phyloP scores from a whole-genome alignment of 1,140 invertebrate species.

The Carposina sasakii region DNA sequence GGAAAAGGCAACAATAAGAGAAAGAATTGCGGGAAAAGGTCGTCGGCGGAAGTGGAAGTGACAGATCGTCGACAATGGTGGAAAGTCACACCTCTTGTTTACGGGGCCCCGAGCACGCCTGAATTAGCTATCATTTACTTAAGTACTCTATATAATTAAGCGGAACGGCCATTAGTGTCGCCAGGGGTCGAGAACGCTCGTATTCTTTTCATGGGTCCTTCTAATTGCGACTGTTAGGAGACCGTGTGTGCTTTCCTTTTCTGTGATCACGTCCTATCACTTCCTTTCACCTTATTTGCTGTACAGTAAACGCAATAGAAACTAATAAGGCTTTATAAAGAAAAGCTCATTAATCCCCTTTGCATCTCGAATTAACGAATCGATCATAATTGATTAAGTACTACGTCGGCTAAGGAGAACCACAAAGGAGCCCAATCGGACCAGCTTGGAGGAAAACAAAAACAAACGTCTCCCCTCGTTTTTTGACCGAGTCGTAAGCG shows the following conservation, averaged over 20 bases:
- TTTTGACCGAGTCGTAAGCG: constrained; percentile 64
- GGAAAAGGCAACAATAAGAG: constrained; percentile 58
- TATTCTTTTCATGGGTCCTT: constrained; percentile 42
- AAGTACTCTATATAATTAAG: constrained; percentile 70
- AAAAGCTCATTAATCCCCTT: constrained; percentile 50
- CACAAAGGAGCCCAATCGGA: constrained; percentile 61
- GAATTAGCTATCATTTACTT: constrained; percentile 71
- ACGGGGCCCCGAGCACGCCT: constrained; percentile 43
- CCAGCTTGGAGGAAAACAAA: constrained; percentile 62
- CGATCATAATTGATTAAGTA: constrained; percentile 72
- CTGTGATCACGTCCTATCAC: background rate
- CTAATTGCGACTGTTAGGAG: constrained; percentile 41
- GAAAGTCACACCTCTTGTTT: constrained; percentile 70
- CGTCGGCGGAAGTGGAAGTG: constrained; percentile 60
- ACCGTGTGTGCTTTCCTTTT: background rate
- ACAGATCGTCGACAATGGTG: constrained; percentile 66
- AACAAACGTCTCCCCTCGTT: constrained; percentile 58
- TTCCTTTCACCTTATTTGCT: no score
- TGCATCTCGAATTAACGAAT: constrained; percentile 65
- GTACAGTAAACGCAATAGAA: no score
- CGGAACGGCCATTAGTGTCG: constrained; percentile 47
- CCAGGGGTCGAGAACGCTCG: constrained; percentile 31
- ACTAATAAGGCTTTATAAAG: constrained; percentile 9
- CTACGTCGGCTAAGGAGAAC: constrained; percentile 39
- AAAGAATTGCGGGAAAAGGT: constrained; percentile 51